phyloP scores from a whole-genome alignment of 1,140 invertebrate species.

The Helicoverpa armigera region DNA sequence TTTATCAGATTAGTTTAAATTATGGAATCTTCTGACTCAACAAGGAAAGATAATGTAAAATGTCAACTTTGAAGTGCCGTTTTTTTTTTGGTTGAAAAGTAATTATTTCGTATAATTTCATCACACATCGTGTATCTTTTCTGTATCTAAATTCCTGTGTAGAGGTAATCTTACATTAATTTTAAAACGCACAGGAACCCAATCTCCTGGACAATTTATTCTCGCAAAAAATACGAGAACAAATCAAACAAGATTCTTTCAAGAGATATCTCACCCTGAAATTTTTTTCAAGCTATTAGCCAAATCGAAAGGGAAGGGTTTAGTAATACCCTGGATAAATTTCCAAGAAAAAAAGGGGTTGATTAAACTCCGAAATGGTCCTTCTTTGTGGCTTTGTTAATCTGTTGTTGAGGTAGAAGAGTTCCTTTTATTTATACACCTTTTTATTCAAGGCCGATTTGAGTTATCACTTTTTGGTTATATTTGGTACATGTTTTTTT shows the following conservation, averaged over 20 bases:
- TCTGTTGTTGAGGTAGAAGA: conserved; percentile 11
- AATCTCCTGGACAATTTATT: conserved; percentile 4
- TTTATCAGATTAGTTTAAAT: no score
- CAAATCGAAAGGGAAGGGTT: conserved; percentile 39
- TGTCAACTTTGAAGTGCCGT: no score
- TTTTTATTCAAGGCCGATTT: neutral
- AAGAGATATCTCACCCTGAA: neutral
- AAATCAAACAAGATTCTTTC: conserved; percentile 21
- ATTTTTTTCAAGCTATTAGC: conserved; percentile 32
- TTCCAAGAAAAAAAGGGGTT: conserved; percentile 17
- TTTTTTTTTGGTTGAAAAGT: no score
- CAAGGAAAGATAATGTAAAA: no score
- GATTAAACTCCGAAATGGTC: conserved; percentile 3
- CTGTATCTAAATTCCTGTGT: no score
- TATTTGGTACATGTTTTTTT: neutral
- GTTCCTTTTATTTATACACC: conserved; percentile 6
- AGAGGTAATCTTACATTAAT: neutral
- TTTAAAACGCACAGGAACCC: conserved; percentile 1
- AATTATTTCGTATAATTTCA: no score
- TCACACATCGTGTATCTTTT: no score
- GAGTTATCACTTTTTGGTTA: neutral
- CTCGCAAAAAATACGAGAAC: neutral
- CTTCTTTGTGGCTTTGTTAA: conserved; percentile 30
- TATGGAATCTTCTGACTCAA: no score
- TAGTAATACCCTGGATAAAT: conserved; percentile 23